Evolutionary conservation across 2,797 vertebrate genomes (phyloP).

Genomic region (Melanotaenia maccullochi): DNA sequence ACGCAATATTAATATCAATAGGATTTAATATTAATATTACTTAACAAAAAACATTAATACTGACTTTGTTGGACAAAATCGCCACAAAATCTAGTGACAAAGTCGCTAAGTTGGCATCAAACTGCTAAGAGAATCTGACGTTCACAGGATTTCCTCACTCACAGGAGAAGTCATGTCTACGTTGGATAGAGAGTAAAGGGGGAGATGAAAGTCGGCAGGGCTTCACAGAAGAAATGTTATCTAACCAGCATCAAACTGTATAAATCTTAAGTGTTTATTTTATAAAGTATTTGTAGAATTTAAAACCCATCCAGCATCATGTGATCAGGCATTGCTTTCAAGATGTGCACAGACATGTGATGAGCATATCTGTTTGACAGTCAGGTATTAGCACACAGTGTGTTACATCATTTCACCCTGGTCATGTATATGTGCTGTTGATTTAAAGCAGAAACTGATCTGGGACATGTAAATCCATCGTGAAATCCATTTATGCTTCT

Average conservation of each 20-base stretch:
- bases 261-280: no score
- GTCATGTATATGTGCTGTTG: not conserved
- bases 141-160: no score
- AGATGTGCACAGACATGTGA: not conserved
- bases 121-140: no score
- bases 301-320: not conserved
- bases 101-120: no score
- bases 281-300: not conserved
- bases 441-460: not conserved
- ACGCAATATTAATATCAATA: no score
- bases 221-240: no score
- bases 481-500: not conserved
- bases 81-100: no score
- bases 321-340: not conserved
- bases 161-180: not conserved
- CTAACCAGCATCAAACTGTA: not conserved
- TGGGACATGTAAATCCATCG: not conserved
- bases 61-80: no score
- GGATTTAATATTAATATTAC: no score
- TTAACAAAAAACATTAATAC: no score
- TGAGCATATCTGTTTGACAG: not conserved
- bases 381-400: not conserved
- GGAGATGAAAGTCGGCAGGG: not conserved
- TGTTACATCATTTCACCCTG: not conserved
- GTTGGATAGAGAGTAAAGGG: not conserved